phyloP scores from a whole-genome alignment of 1,140 invertebrate species.

The Wasmannia auropunctata region DNA sequence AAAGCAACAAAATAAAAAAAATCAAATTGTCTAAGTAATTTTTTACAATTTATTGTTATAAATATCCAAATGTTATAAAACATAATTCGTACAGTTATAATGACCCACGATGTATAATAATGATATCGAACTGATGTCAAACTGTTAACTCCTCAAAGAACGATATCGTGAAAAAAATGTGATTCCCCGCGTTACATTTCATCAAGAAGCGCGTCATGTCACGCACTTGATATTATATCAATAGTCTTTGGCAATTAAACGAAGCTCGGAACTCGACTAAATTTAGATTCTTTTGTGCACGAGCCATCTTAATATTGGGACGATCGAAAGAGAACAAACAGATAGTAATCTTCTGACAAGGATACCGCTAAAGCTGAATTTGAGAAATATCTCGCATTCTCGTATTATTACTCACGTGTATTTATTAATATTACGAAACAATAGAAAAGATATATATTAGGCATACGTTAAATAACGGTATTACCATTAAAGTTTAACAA shows the following conservation, averaged over 20 bases:
- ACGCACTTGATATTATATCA: constrained; percentile 41
- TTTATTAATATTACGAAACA: neutral
- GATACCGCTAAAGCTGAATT: neutral
- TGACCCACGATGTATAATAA: neutral
- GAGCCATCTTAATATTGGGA: constrained; percentile 36
- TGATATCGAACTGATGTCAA: neutral
- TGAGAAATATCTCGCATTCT: neutral
- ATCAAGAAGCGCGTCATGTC: neutral
- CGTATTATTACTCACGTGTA: neutral
- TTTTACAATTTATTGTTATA: neutral
- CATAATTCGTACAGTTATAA: neutral
- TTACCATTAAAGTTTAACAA: neutral
- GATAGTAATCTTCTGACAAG: neutral
- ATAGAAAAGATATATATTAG: neutral
- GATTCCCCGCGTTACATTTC: neutral
- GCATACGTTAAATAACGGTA: too few relatives aligned
- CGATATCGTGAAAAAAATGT: constrained; percentile 9
- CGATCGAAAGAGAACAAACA: constrained; percentile 15
- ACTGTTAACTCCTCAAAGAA: neutral
- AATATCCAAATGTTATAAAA: neutral
- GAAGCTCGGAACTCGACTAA: constrained; percentile 28
- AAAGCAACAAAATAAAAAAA: neutral
- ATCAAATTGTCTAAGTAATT: neutral
- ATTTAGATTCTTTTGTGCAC: constrained; percentile 27
- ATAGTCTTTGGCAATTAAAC: constrained; percentile 45